Evolutionary conservation across 2,888 invertebrate species (phyloP), one percentile per base, ranked within the genome.

Genomic region (Aphodius granarius): DNA sequence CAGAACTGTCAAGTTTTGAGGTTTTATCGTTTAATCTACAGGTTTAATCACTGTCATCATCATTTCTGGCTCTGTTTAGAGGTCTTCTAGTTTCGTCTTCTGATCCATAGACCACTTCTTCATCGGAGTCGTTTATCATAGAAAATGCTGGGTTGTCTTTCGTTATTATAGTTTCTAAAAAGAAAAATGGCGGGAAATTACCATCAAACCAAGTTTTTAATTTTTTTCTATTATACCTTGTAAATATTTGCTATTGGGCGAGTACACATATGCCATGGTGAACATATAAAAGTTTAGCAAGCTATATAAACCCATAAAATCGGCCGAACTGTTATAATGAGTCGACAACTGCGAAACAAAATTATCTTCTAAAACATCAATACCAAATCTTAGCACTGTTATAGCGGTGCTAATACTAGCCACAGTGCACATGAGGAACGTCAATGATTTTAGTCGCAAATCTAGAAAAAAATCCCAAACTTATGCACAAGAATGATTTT

Each of bases 111-210:
- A 97, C 94, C 6, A 98, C 97, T 80, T 97, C 97, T 87, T 98
- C 98, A 85, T 98, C 98, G 0, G 97, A 98, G 85, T 99, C 98
- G 87, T 98, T 98, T 82, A 98, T 94, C 98, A 99, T 98, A 19
- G 98, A 98, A 87, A 98, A 96, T 13, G 97, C 95, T 71, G 98
- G 98, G 89, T 98, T 98, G 89, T 98, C 98, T 89, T 97, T 98
- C 73, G 96, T 95, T 81, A 98, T 95, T 72, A 95, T 92, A 72
- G 95, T 92, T 88, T 97, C 97, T 95, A 89, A 75, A 90, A 90
- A 80, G 5, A 63, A 71, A 18, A 17, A 71, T 72, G 65, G 20
- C 21, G 4, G 6, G 13, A 43, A 43, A 43, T 43, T 13, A 43
- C 6, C 43, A 3, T 3, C n/a, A 72, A 63, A n/a, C n/a, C n/a